Percentiles rank a stretch among this genome's conserved stretches.
phyloP scores from a whole-genome alignment of 2,888 invertebrate genomes.

The Drosophila prostipennis region DNA sequence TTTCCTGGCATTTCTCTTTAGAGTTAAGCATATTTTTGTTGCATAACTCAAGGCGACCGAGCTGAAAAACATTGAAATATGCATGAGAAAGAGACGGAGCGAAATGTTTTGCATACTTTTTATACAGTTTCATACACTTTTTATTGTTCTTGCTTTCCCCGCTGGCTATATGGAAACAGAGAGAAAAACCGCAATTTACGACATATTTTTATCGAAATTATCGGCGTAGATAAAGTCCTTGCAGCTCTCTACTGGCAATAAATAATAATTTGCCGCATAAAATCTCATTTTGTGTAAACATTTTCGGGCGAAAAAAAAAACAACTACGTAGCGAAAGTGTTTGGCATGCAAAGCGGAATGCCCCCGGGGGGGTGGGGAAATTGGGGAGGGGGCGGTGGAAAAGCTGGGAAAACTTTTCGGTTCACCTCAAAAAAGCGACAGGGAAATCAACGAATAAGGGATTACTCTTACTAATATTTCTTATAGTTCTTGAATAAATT shows the following conservation, averaged over 20 bases:
- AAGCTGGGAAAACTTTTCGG: slow-evolving; percentile 20
- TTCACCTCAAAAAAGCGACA: not conserved
- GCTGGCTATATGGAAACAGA: not conserved
- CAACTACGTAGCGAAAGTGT: slow-evolving; percentile 17
- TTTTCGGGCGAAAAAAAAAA: slow-evolving; percentile 28
- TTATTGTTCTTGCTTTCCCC: slow-evolving; percentile 1
- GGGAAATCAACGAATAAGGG: not conserved
- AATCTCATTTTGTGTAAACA: slow-evolving; percentile 47
- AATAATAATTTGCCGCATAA: slow-evolving; percentile 51
- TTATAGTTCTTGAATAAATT: no score
- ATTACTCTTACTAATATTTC: not conserved
- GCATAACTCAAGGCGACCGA: slow-evolving; percentile 54
- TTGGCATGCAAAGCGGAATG: slow-evolving; percentile 33
- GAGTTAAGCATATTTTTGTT: slow-evolving; percentile 27
- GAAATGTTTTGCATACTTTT: slow-evolving; percentile 25
- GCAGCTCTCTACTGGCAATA: slow-evolving; percentile 38
- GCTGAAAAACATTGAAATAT: slow-evolving; percentile 31
- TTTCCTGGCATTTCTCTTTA: slow-evolving; percentile 31
- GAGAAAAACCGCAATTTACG: slow-evolving; percentile 47
- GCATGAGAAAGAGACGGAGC: not conserved
- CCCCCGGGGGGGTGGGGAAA: not conserved
- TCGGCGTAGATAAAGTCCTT: slow-evolving; percentile 46
- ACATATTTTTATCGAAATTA: slow-evolving; percentile 49
- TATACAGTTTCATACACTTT: not conserved
- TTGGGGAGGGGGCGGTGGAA: not conserved